Conservation (phyloP, 2,888 invertebrate genomes). For the Drosophila quinaria region DNA sequence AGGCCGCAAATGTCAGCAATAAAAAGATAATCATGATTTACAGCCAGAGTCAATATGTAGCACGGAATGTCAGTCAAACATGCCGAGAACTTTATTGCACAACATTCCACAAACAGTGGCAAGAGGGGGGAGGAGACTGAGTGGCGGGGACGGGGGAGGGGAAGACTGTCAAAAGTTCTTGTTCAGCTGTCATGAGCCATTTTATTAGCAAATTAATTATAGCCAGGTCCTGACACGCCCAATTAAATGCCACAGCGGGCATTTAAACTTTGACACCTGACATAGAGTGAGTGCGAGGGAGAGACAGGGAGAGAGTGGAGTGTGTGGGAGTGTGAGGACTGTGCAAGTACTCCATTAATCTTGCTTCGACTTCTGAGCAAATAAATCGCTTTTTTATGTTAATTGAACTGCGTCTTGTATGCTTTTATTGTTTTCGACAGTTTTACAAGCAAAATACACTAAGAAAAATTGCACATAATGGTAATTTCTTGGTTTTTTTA, state of each 20-base stretch:
- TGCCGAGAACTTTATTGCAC: conserved; percentile 58
- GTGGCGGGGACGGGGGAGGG: background rate
- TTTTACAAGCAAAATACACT: conserved; percentile 26
- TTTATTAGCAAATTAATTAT: conserved; percentile 70
- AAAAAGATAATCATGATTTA: conserved; percentile 73
- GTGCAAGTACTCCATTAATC: conserved; percentile 60
- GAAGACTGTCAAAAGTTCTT: conserved; percentile 53
- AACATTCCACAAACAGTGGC: conserved; percentile 35
- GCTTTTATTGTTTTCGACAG: conserved; percentile 62
- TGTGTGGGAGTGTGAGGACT: background rate
- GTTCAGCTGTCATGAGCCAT: conserved; percentile 60
- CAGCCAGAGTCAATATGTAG: conserved; percentile 58
- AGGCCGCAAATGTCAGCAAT: conserved; percentile 64
- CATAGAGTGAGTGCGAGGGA: background rate
- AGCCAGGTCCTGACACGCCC: conserved; percentile 43
- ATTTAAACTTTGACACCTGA: conserved; percentile 61
- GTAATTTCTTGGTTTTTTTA: background rate
- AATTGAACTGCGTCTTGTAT: conserved; percentile 77
- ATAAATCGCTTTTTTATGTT: conserved; percentile 84
- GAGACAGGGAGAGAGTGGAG: background rate
- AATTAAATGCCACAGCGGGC: conserved; percentile 43
- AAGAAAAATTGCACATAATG: background rate
- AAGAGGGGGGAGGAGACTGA: background rate
- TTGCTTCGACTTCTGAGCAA: conserved; percentile 54
- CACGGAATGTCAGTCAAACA: conserved; percentile 61